A percentile compares a stretch with the other conserved stretches of the same genome.
Evolutionary conservation across 2,113 vertebrate species (phyloP).

Genomic region (Misgurnus anguillicaudatus): DNA sequence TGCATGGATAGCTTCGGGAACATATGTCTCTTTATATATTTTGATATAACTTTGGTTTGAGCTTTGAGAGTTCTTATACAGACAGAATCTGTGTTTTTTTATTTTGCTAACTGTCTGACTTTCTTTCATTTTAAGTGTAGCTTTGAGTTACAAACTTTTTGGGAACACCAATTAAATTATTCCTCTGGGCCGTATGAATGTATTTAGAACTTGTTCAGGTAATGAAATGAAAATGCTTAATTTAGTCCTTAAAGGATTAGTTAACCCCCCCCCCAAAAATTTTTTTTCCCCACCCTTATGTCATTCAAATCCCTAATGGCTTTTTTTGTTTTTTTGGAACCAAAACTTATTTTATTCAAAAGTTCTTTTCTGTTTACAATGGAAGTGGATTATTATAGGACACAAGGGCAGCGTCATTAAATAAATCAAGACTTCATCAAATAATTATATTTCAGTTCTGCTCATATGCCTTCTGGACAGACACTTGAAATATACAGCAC

Average conservation of each 20-base stretch:
- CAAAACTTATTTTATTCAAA: too few relatives aligned
- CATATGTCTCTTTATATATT: not conserved
- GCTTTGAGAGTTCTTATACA: not conserved
- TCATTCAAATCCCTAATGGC: too few relatives aligned
- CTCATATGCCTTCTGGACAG: too few relatives aligned
- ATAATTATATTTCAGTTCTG: too few relatives aligned
- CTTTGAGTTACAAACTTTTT: not conserved
- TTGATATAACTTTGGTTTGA: not conserved
- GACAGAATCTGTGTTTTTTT: not conserved
- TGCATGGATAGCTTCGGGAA: not conserved
- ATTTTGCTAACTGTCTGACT: not conserved
- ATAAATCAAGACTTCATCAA: too few relatives aligned
- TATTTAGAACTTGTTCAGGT: not conserved
- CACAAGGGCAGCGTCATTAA: too few relatives aligned
- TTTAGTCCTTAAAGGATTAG: not conserved
- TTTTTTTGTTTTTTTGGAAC: too few relatives aligned
- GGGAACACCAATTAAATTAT: conserved; percentile 8
- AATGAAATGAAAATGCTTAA: not conserved
- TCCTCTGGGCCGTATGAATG: not conserved
- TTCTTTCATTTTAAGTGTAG: not conserved
- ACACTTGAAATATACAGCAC: too few relatives aligned
- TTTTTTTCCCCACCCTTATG: too few relatives aligned
- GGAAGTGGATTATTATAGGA: too few relatives aligned
- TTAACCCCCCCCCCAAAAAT: too few relatives aligned
- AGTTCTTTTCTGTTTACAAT: too few relatives aligned